These are phyloP conservation scores for Stegodyphus dumicola DNA, from an alignment of 1,140 invertebrate genomes.

Conservation along the genomic window DNA sequence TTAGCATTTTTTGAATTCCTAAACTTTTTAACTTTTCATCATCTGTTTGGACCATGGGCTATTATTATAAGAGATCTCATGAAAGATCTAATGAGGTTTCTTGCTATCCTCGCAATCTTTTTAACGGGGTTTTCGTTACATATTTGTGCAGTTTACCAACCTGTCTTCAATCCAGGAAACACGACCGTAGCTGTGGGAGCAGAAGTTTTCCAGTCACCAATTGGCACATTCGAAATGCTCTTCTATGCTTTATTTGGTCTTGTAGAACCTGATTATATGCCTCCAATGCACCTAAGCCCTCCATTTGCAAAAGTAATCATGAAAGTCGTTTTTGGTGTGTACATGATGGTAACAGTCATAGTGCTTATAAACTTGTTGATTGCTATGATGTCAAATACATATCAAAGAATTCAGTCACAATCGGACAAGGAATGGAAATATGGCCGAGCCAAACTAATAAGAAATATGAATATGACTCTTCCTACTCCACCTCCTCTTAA, in stretches of 20 bases:
- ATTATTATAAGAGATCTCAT: conserved; percentile 74
- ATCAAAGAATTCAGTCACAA: conserved; percentile 97
- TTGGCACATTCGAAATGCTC: conserved; percentile 94
- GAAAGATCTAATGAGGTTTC: conserved; percentile 88
- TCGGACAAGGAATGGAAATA: conserved; percentile 99
- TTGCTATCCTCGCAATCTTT: conserved; percentile 97
- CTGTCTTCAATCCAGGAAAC: conserved; percentile 65
- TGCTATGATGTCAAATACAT: conserved; percentile 99
- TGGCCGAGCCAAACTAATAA: conserved; percentile 96
- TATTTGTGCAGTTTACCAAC: conserved; percentile 72
- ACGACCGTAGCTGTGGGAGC: conserved; percentile 56
- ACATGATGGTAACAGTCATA: conserved; percentile 97
- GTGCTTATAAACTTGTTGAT: conserved; percentile 98
- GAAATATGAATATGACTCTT: conserved; percentile 98
- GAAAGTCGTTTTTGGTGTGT: conserved; percentile 87
- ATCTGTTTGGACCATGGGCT: conserved; percentile 97
- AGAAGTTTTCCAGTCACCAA: conserved; percentile 83
- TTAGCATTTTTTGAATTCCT: conserved; percentile 97
- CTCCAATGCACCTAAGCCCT: conserved; percentile 71
- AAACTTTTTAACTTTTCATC: conserved; percentile 97
- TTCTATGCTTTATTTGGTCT: conserved; percentile 98
- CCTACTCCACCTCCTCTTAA: conserved; percentile 97
- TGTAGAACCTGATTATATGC: conserved; percentile 82
- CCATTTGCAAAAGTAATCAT: conserved; percentile 71
- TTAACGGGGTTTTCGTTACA: conserved; percentile 98